Evolutionary conservation across 2,797 vertebrate genomes (phyloP).

Genomic region (Columba guinea): DNA sequence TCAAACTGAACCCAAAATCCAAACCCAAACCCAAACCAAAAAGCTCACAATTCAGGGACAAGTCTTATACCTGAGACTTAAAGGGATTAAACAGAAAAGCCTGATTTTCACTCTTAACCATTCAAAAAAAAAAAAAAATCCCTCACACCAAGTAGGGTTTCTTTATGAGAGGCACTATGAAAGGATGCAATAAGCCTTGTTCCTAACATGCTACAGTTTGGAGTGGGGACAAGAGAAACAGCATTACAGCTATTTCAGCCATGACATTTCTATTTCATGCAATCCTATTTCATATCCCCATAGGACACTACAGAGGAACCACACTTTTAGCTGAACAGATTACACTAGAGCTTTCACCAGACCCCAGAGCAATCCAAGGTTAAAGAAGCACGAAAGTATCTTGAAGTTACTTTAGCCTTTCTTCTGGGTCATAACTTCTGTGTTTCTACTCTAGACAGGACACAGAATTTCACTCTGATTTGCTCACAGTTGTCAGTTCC

Average conservation of each 20-base stretch:
- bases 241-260: background rate
- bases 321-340: conserved; percentile 10
- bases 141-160: fast-evolving
- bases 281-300: conserved; percentile 38
- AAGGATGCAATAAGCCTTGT: background rate
- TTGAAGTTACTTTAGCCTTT: background rate
- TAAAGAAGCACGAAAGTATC: conserved; percentile 3
- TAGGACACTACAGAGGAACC: background rate
- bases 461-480: background rate
- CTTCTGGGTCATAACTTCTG: background rate
- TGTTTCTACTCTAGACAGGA: background rate
- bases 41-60: background rate
- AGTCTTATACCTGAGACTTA: background rate
- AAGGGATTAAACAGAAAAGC: background rate
- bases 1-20: background rate
- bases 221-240: background rate
- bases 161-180: background rate
- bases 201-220: background rate
- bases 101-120: background rate
- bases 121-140: background rate
- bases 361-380: conserved; percentile 12
- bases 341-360: background rate
- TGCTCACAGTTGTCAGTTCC: background rate
- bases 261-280: conserved; percentile 60
- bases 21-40: background rate